phyloP scores from a whole-genome alignment of 23 tunicate genomes.

The Botrylloides violaceus region DNA sequence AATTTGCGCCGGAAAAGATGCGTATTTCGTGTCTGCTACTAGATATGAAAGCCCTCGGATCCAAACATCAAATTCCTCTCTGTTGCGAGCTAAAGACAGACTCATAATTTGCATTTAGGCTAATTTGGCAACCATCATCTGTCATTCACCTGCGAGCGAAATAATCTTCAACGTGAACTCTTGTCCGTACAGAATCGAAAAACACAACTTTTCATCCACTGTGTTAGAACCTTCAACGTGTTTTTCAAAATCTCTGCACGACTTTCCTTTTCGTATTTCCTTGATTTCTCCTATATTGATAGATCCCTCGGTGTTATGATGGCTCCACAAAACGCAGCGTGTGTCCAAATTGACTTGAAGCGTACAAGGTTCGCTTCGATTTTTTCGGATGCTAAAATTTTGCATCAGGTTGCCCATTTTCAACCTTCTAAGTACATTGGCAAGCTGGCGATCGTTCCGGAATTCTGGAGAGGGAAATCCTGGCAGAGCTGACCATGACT shows the following conservation, averaged over 20 bases:
- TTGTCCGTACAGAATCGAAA: slow-evolving; percentile 69
- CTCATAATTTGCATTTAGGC: no score
- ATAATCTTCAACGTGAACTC: slow-evolving; percentile 69
- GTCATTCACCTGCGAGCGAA: slow-evolving; percentile 54
- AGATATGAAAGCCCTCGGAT: slow-evolving; percentile 77
- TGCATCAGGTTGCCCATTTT: neutral
- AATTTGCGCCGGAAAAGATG: slow-evolving; percentile 56
- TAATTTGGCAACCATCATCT: no score
- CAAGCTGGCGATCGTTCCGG: neutral
- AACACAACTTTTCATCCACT: slow-evolving; percentile 58
- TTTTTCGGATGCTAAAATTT: neutral
- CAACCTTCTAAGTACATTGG: neutral
- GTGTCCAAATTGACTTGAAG: neutral
- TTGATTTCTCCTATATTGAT: slow-evolving; percentile 75
- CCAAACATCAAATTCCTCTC: slow-evolving; percentile 73
- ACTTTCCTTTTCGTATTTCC: slow-evolving; percentile 81
- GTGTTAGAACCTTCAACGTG: slow-evolving; percentile 47
- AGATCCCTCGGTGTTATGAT: neutral
- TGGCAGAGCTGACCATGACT: neutral
- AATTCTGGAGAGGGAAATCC: neutral
- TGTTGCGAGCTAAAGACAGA: slow-evolving; percentile 51
- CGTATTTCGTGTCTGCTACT: slow-evolving; percentile 40
- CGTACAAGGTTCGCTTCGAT: neutral
- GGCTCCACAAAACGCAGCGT: neutral
- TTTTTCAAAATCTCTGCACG: slow-evolving; percentile 61